Conservation (phyloP, 1,140 invertebrate species). For the Plectrocnemia conspersa region DNA sequence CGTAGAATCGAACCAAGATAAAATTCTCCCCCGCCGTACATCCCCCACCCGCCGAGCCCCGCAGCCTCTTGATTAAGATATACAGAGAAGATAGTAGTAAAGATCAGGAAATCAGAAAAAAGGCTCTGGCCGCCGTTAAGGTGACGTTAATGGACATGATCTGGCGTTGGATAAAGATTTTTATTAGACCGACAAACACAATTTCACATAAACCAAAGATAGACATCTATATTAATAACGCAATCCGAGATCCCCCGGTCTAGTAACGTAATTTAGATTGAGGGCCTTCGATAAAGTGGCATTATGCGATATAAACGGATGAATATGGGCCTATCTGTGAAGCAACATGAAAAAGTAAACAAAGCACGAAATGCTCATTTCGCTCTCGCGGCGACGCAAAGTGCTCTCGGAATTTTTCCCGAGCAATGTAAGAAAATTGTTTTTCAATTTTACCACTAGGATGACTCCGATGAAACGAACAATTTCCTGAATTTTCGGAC, state of each 20-base stretch:
- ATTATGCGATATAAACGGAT: background rate
- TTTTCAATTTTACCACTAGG: constrained; percentile 33
- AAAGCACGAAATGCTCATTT: background rate
- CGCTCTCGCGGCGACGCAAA: no score
- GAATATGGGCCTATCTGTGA: background rate
- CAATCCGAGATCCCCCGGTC: background rate
- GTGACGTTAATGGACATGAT: constrained; percentile 31
- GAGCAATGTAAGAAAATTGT: constrained; percentile 33
- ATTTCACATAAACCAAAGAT: constrained; percentile 18
- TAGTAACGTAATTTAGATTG: background rate
- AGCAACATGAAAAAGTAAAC: constrained; percentile 9
- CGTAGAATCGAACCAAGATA: constrained; percentile 22
- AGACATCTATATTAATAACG: constrained; percentile 3
- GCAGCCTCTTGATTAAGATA: constrained; percentile 30
- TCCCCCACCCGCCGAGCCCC: constrained; percentile 10
- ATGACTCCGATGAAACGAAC: constrained; percentile 31
- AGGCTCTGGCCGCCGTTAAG: constrained; percentile 25
- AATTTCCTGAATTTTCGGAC: constrained; percentile 33
- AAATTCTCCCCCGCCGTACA: constrained; percentile 16
- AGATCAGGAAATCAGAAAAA: constrained; percentile 19
- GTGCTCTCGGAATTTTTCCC: no score
- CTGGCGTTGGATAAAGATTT: constrained; percentile 31
- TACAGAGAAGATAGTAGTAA: constrained; percentile 27
- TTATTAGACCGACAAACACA: constrained; percentile 27
- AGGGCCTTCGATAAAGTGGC: background rate